Percentiles rank a stretch among this genome's conserved stretches.
These are phyloP conservation scores for Epizoanthus ramosus DNA, from an alignment of 92 coral and sea anemone genomes.

Conservation along the genomic window DNA sequence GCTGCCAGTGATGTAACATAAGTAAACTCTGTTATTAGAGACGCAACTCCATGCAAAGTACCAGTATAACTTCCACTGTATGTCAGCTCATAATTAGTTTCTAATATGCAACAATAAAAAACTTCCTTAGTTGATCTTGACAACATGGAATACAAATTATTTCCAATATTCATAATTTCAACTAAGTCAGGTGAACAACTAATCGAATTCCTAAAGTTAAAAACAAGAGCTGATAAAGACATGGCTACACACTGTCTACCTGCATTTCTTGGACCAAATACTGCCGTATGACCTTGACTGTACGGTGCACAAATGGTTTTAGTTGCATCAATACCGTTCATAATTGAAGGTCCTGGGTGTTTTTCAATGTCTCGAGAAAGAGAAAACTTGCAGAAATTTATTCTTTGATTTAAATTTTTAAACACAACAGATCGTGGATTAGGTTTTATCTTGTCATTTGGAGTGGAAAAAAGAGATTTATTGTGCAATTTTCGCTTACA, in stretches of 20 bases:
- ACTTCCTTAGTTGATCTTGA: conserved; percentile 5
- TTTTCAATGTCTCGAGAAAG: too few relatives aligned
- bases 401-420: background rate
- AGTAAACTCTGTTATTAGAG: conserved; percentile 24
- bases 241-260: background rate
- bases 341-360: too few relatives aligned
- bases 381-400: too few relatives aligned
- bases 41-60: conserved; percentile 20
- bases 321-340: background rate
- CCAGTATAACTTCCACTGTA: conserved; percentile 45
- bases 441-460: background rate
- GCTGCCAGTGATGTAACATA: conserved; percentile 12
- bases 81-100: conserved; percentile 26
- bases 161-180: background rate
- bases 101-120: conserved; percentile 6
- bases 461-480: background rate
- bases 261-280: background rate
- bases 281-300: conserved; percentile 20
- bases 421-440: background rate
- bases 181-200: background rate
- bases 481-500: background rate
- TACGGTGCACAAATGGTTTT: conserved; percentile 15
- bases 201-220: too few relatives aligned
- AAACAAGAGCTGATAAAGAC: conserved; percentile 1
- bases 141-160: background rate